These are phyloP conservation scores for Atherinosoma microstoma DNA, from an alignment of 2,797 vertebrate species.

Conservation along the genomic window DNA sequence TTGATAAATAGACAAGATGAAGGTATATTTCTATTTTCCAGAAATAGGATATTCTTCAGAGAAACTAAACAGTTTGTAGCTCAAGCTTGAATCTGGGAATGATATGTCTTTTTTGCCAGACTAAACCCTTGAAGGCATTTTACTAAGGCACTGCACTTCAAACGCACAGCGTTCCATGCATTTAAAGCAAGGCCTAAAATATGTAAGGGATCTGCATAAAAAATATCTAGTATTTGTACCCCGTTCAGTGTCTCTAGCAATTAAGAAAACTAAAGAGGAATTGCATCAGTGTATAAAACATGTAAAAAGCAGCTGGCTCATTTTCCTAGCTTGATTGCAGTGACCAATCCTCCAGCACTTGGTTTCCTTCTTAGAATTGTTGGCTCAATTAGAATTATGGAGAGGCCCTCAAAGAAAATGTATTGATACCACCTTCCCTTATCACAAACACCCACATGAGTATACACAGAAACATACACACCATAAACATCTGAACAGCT, in stretches of 20 bases:
- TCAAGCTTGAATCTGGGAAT: slow-evolving; percentile 60
- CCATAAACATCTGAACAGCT: slow-evolving; percentile 14
- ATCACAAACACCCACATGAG: slow-evolving; percentile 48
- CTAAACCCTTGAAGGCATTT: slow-evolving; percentile 71
- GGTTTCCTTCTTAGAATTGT: slow-evolving; percentile 42
- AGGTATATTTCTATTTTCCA: slow-evolving; percentile 37
- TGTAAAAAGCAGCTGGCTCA: slow-evolving; percentile 61
- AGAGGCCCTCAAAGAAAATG: slow-evolving; percentile 37
- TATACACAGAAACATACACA: slow-evolving; percentile 32
- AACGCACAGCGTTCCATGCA: slow-evolving; percentile 64
- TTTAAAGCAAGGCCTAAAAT: slow-evolving; percentile 69
- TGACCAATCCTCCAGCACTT: slow-evolving; percentile 59
- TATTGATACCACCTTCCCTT: slow-evolving; percentile 37
- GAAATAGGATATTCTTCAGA: slow-evolving; percentile 59
- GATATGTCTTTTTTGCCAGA: slow-evolving; percentile 67
- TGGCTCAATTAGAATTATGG: slow-evolving; percentile 52
- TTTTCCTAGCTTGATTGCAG: slow-evolving; percentile 59
- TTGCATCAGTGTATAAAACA: slow-evolving; percentile 63
- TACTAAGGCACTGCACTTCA: slow-evolving; percentile 73
- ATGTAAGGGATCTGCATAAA: slow-evolving; percentile 73
- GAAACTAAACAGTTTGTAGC: slow-evolving; percentile 68
- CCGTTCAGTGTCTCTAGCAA: slow-evolving; percentile 63
- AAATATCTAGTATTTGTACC: slow-evolving; percentile 56
- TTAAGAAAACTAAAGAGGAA: slow-evolving; percentile 69
- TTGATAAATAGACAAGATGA: slow-evolving; percentile 22